Conservation (phyloP, 64 coral and sea anemone species). For the Pachyseris speciosa region DNA sequence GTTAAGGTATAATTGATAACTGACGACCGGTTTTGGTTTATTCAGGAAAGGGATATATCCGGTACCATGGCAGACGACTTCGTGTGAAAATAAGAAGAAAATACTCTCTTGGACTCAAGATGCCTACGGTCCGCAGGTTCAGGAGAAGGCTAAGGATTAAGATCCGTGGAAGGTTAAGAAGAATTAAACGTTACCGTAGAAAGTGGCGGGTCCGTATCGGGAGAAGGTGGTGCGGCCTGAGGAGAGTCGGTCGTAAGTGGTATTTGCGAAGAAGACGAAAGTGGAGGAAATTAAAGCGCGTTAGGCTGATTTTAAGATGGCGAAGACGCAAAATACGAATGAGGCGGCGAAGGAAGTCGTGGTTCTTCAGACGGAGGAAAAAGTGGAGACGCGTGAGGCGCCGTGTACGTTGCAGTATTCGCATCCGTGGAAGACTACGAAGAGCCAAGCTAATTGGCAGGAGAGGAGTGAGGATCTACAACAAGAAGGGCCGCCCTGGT, state of each 20-base stretch:
- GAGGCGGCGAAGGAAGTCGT: neutral
- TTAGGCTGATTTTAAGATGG: neutral
- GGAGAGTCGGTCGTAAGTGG: neutral
- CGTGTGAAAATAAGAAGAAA: constrained; percentile 1
- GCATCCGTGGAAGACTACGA: neutral
- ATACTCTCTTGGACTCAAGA: constrained; percentile 3
- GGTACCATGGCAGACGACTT: neutral
- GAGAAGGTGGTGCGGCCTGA: neutral
- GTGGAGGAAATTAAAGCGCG: neutral
- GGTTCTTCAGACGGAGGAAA: neutral
- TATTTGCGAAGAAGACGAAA: neutral
- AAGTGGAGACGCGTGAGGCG: neutral
- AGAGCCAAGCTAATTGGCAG: neutral
- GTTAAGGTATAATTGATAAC: too few relatives aligned
- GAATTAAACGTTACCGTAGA: neutral
- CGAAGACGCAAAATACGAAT: neutral
- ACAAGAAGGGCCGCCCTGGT: constrained; percentile 18
- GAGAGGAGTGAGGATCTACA: neutral
- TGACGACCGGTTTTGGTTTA: neutral
- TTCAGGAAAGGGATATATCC: neutral
- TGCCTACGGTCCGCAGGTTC: neutral
- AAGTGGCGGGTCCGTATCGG: neutral
- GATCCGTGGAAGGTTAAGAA: neutral
- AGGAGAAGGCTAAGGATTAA: neutral
- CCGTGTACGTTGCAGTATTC: constrained; percentile 1